Evolutionary conservation across 1,140 invertebrate species (phyloP).

Genomic region (Zaprionus vittiger): DNA sequence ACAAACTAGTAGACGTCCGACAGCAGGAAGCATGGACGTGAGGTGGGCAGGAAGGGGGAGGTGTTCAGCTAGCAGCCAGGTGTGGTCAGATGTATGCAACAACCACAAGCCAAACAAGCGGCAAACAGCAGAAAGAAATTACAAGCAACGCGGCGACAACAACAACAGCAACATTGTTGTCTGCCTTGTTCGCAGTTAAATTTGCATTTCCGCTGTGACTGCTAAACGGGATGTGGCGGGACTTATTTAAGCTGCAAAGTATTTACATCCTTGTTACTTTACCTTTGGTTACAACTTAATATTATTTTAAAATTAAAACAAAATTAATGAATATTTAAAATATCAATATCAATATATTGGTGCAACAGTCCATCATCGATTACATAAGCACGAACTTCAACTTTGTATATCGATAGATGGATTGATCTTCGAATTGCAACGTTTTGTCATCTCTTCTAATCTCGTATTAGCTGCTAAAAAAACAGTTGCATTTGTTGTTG

Average conservation of each 20-base stretch:
- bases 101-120: constrained; percentile 72
- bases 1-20: constrained; percentile 31
- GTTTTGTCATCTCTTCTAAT: background rate
- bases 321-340: background rate
- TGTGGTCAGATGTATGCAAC: constrained; percentile 26
- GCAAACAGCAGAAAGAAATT: constrained; percentile 66
- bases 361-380: background rate
- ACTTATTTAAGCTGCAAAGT: background rate
- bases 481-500: constrained; percentile 35
- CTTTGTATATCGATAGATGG: background rate
- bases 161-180: constrained; percentile 58
- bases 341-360: background rate
- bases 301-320: background rate
- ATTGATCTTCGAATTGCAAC: background rate
- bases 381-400: background rate
- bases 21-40: constrained; percentile 7
- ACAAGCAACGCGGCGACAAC: constrained; percentile 54
- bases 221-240: background rate
- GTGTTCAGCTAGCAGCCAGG: background rate
- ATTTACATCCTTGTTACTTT: background rate
- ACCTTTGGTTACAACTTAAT: background rate
- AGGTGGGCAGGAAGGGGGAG: background rate
- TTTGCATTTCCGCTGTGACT: constrained; percentile 39
- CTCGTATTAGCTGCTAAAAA: constrained; percentile 59
- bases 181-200: constrained; percentile 45